phyloP scores from a whole-genome alignment of 2,888 invertebrate genomes.

The Abrostola triplasia region DNA sequence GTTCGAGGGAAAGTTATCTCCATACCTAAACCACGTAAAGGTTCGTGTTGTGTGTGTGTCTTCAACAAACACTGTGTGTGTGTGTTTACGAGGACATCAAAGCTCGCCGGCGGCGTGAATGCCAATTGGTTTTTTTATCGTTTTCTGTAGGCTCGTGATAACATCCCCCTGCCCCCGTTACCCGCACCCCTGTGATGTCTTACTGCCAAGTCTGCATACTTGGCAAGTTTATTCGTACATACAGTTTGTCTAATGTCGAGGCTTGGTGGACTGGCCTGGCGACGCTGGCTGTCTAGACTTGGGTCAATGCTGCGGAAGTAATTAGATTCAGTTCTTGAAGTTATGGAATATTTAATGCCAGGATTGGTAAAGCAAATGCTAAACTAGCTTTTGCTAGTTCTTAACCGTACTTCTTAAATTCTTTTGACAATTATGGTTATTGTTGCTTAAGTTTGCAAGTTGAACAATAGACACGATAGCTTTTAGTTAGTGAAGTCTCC shows the following conservation, averaged over 20 bases:
- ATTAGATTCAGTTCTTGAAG: background rate
- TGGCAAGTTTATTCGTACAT: constrained; percentile 35
- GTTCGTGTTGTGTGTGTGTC: constrained; percentile 25
- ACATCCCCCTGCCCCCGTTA: constrained; percentile 31
- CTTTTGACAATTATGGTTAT: too few relatives aligned
- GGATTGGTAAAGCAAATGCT: background rate
- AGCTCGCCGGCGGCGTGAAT: constrained; percentile 71
- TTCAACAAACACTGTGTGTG: constrained; percentile 43
- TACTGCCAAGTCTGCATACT: constrained; percentile 41
- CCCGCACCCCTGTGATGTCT: constrained; percentile 23
- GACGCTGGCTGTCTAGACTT: constrained; percentile 18
- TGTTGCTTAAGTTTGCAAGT: too few relatives aligned
- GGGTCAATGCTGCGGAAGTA: background rate
- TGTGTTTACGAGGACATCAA: constrained; percentile 73
- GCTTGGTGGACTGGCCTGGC: constrained; percentile 20
- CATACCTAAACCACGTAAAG: constrained; percentile 19
- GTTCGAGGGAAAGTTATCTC: constrained; percentile 41
- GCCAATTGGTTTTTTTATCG: constrained; percentile 83
- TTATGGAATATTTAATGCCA: background rate
- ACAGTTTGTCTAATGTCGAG: constrained; percentile 35
- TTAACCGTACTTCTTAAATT: too few relatives aligned
- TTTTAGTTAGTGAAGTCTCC: background rate
- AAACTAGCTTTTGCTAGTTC: too few relatives aligned
- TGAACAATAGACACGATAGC: too few relatives aligned
- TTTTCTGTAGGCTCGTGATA: constrained; percentile 72